Conservation (phyloP, 2,113 vertebrate genomes). For the Epinephelus cyanopodus region DNA sequence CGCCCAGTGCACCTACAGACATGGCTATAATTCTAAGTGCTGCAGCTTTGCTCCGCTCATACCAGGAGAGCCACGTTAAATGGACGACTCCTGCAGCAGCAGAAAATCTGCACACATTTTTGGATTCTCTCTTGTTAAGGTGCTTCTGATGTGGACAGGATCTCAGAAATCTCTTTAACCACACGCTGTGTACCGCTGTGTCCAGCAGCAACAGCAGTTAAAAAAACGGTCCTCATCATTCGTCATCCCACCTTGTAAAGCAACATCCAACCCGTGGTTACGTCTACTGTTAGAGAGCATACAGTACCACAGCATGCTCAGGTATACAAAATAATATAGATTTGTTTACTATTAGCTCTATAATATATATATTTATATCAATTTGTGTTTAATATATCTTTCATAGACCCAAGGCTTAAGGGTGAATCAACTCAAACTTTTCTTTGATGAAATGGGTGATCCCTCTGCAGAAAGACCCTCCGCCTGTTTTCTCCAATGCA, state of each 20-base stretch:
- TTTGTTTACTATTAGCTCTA: conserved; percentile 65
- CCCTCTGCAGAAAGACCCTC: conserved; percentile 49
- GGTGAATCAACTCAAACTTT: conserved; percentile 71
- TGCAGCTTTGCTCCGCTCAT: background rate
- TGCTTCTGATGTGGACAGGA: conserved; percentile 57
- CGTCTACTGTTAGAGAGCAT: conserved; percentile 75
- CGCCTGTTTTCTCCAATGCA: conserved; percentile 69
- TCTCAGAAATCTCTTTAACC: conserved; percentile 70
- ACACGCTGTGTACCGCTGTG: conserved; percentile 61
- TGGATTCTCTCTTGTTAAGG: background rate
- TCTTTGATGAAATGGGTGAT: conserved; percentile 67
- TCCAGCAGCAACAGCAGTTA: conserved; percentile 75
- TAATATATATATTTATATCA: conserved; percentile 56
- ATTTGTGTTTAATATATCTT: conserved; percentile 72
- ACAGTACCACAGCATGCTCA: conserved; percentile 83
- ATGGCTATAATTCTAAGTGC: background rate
- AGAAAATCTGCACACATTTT: background rate
- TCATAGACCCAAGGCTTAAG: conserved; percentile 77
- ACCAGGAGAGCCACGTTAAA: background rate
- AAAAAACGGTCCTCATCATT: conserved; percentile 78
- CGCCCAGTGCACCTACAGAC: background rate
- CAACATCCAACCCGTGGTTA: conserved; percentile 75
- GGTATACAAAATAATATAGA: conserved; percentile 76
- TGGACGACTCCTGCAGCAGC: background rate
- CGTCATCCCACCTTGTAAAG: conserved; percentile 73